phyloP scores from a whole-genome alignment of 2,888 invertebrate species.

The Pachymerium ferrugineum region DNA sequence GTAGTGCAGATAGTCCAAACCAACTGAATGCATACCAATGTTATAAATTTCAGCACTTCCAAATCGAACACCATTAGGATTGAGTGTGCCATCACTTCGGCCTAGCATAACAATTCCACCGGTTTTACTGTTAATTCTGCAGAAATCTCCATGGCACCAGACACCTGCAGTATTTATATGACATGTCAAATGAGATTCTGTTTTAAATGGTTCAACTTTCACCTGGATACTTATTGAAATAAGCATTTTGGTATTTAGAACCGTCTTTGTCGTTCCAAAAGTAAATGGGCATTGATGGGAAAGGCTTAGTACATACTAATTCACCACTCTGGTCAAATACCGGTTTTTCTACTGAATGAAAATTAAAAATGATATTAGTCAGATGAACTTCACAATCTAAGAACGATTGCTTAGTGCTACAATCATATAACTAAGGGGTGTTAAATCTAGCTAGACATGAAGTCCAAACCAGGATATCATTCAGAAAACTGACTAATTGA shows the following conservation, averaged over 20 bases:
- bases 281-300: constrained; percentile 55
- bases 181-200: neutral
- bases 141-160: constrained; percentile 57
- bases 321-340: constrained; percentile 53
- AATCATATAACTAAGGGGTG: neutral
- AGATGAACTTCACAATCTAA: no score
- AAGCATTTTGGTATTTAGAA: constrained; percentile 50
- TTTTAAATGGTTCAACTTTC: neutral
- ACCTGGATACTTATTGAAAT: constrained; percentile 48
- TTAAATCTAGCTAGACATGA: no score
- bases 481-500: no score
- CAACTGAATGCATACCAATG: constrained; percentile 47
- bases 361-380: neutral
- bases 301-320: constrained; percentile 53
- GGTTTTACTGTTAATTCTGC: constrained; percentile 50
- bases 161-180: constrained; percentile 44
- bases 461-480: no score
- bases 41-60: constrained; percentile 58
- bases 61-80: constrained; percentile 56
- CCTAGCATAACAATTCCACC: constrained; percentile 57
- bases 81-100: constrained; percentile 55
- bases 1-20: neutral
- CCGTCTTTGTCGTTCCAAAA: constrained; percentile 53
- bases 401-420: no score
- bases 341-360: constrained; percentile 46